Evolutionary conservation across 64 coral and sea anemone species (phyloP).

Genomic region (Stichodactyla mertensii): DNA sequence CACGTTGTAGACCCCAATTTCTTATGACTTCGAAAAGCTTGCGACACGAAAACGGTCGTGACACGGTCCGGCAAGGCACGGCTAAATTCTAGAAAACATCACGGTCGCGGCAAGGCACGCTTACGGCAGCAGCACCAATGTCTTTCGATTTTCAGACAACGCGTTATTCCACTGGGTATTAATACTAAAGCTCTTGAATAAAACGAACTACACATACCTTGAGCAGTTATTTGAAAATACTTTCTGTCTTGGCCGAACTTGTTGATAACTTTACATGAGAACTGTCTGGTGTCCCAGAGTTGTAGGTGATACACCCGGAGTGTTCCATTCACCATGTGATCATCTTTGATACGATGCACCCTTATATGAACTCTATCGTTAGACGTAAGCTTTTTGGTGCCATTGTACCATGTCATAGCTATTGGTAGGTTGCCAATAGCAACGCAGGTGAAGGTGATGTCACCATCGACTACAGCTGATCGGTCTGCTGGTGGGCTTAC

Average conservation of each 20-base stretch:
- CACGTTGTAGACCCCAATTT: too few species aligned
- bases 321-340: slow-evolving; percentile 57
- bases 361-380: slow-evolving; percentile 27
- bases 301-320: slow-evolving; percentile 40
- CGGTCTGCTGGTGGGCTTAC: slow-evolving; percentile 50
- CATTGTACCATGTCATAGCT: slow-evolving; percentile 64
- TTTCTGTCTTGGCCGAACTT: slow-evolving; percentile 47
- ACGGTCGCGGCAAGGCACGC: too few species aligned
- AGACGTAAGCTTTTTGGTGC: slow-evolving; percentile 17
- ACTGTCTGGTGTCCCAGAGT: slow-evolving; percentile 61
- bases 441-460: slow-evolving; percentile 48
- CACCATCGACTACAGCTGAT: slow-evolving; percentile 26
- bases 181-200: too few species aligned
- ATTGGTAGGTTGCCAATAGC: slow-evolving; percentile 69
- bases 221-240: slow-evolving; percentile 57
- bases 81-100: too few species aligned
- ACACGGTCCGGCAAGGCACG: too few species aligned
- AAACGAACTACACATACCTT: slow-evolving; percentile 36
- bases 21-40: too few species aligned
- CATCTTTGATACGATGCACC: background rate
- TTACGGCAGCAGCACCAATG: too few species aligned
- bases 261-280: slow-evolving; percentile 69
- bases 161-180: too few species aligned
- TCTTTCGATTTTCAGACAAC: too few species aligned
- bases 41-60: too few species aligned